Evolutionary conservation across 53 echinoderm and acorn worm species (phyloP), one percentile per base, ranked within the genome.

Genomic region (Crossaster papposus): DNA sequence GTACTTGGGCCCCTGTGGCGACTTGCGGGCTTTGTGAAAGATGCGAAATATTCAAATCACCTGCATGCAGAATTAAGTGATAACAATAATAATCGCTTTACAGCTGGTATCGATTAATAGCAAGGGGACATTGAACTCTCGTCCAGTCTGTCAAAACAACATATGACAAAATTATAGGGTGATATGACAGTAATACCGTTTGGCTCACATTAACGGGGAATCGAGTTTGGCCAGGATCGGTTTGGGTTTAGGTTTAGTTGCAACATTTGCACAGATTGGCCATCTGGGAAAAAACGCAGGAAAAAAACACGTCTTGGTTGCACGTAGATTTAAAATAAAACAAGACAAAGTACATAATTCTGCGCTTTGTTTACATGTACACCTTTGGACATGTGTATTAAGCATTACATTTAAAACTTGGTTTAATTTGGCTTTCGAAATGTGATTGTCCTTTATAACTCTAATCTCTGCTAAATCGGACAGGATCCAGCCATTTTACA

Each of bases 1-100:
- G 88, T 83, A 96, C 65, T 81, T 90, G 11, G 96, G 96, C 34
- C 96, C 70, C 62, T 89, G 82, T 52, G 96, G 93, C 10, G 93
- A 94, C 73, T 93, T 96, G 44, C 79, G 78, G 53, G 93, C 93
- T 4, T 91, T 88, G 15, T 86, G 80, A 84, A 96, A 96, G 80
- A 96, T 96, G 30, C 96, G 89, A 82, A 92, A 96, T n/a, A 96
- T 81, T 23, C 96, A 91, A 77, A 89, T 94, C 83, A 83, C 83
- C 83, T 83, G 72, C 70, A 44, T 17, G 6, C 26, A n/a, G n/a
- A n/a, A 55, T 55, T 38, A 38, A 22, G 65, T 31, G 3, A 54
- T 23, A 79, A 54, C 36, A 78, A 10, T 36, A 23, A 26, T 29
- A 30, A 30, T 51, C n/a, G n/a, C n/a, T n/a, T 44, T 10, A 78